Base-by-base conservation (phyloP, 2,888 invertebrate genomes). In the Metopia argyrocephala region DNA sequence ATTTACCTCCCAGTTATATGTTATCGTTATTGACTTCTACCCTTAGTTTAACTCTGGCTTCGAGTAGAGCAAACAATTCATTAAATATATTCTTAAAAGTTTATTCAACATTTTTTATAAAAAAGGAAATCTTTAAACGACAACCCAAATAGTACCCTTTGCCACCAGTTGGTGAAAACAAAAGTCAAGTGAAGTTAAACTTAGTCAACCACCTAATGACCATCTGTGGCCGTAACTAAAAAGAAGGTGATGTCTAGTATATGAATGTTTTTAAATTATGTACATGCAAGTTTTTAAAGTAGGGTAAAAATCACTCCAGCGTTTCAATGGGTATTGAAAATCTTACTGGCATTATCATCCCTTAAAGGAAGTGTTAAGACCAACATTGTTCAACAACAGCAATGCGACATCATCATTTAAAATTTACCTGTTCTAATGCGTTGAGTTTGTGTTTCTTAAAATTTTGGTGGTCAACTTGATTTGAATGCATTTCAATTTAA, bases 311-410 rank as follows among this genome's bases (percentile, higher is more conserved):
- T 78, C 78, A 74, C 9, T 78, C 78, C 78, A 78, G 78, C 78
- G 78, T 78, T 54, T 65, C 78, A 65, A 61, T 54, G 25, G 54
- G 66, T 38, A 38, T 20, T 57, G 57, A 71, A 80, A 81, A 81
- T 81, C 81, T 81, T 81, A 62, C 65, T 61, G 74, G 75, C 70
- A 59, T 78, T 59, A 76, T 76, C 82, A 82, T 82, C 82, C 78
- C 82, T 69, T 78, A 82, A 71, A 56, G 18, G 1, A 52, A 31
- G 7, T 25, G 20, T n/a, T 18, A 12, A 20, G 52, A 28, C 25
- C 23, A 25, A 5, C 23, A 23, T 6, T 20, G 28, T n/a, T n/a
- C 38, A 56, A 45, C 45, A 54, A 20, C 66, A 48, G n/a, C 48
- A 71, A 5, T 45, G 56, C 50, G 31, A 59, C n/a, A 12, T 38